phyloP scores from a whole-genome alignment of 2,113 vertebrate genomes.

The Rostratula benghalensis region DNA sequence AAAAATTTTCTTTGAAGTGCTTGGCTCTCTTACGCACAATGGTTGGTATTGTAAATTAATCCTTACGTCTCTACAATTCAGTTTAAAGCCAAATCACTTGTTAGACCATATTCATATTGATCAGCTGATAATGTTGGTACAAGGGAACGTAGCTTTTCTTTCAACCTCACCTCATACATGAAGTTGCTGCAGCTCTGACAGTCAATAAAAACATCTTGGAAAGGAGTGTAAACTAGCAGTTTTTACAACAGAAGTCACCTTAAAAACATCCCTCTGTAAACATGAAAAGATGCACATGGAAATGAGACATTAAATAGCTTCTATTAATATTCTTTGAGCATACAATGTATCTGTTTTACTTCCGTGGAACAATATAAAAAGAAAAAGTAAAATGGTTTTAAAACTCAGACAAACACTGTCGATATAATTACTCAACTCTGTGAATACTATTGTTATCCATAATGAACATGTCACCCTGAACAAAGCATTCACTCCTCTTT shows the following conservation, averaged over 20 bases:
- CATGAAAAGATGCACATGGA: neutral
- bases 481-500: neutral
- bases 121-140: neutral
- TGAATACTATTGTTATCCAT: neutral
- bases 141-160: neutral
- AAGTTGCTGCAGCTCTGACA: neutral
- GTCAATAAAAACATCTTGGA: neutral
- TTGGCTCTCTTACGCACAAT: neutral
- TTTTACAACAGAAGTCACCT: neutral
- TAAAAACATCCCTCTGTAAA: neutral
- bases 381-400: neutral
- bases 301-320: neutral
- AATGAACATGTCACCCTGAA: neutral
- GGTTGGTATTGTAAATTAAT: neutral
- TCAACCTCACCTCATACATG: neutral
- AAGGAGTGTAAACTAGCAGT: neutral
- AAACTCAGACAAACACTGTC: neutral
- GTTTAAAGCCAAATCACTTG: neutral
- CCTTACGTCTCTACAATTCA: neutral
- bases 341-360: neutral
- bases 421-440: neutral
- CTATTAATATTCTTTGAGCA: neutral
- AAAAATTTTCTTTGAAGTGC: neutral
- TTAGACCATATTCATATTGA: neutral
- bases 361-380: neutral